A percentile compares a stretch with the other conserved stretches of the same genome.
Conservation (phyloP, 2,113 vertebrate genomes). For the Sinocyclocheilus maitianheensis region DNA sequence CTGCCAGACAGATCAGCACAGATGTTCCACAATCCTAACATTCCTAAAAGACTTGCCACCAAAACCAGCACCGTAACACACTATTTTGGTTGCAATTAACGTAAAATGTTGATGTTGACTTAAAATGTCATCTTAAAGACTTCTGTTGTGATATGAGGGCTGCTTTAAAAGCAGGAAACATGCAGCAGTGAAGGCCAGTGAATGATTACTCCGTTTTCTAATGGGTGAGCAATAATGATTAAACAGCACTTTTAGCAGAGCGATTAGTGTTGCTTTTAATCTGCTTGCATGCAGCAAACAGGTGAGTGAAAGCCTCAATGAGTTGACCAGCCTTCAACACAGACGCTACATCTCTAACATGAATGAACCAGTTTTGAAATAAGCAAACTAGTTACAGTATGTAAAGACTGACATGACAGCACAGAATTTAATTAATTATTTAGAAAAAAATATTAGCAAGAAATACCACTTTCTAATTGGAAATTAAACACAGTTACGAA, state of each 20-base stretch:
- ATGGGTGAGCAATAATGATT: conserved; percentile 62
- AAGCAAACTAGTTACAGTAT: background rate
- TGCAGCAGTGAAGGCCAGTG: conserved; percentile 48
- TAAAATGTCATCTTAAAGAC: background rate
- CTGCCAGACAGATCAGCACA: conserved; percentile 66
- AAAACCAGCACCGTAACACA: conserved; percentile 22
- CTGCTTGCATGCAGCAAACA: conserved; percentile 15
- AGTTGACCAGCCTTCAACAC: background rate
- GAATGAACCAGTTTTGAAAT: background rate
- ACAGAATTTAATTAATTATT: background rate
- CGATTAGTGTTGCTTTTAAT: conserved; percentile 23
- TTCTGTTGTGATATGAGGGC: background rate
- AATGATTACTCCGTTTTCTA: conserved; percentile 65
- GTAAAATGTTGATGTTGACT: background rate
- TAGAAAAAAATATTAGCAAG: background rate
- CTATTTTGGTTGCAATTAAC: background rate
- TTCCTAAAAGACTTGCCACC: conserved; percentile 62
- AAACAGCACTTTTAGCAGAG: conserved; percentile 34
- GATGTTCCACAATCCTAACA: conserved; percentile 63
- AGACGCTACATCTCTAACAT: too few species aligned
- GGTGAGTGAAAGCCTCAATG: conserved; percentile 8
- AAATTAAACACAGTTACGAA: background rate
- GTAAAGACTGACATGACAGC: background rate
- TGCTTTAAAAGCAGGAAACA: conserved; percentile 18
- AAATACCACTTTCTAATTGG: conserved; percentile 4